A percentile compares a stretch with the other conserved stretches of the same genome.
Evolutionary conservation across 1,140 invertebrate species (phyloP).

Genomic region (Drosophila jambulina): DNA sequence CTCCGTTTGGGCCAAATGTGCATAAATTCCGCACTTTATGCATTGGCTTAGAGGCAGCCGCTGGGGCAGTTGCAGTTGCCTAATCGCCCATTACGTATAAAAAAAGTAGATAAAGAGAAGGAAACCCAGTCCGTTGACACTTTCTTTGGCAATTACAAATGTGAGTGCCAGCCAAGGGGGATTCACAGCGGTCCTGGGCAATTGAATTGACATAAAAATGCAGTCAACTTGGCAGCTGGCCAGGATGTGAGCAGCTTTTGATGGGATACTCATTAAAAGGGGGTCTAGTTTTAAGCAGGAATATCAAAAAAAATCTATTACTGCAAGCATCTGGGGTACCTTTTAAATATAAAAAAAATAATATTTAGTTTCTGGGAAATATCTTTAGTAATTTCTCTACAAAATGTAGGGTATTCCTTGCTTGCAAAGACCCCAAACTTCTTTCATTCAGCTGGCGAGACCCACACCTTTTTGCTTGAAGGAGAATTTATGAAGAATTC

Average conservation of each 20-base stretch:
- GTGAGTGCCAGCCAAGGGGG: conserved; percentile 15
- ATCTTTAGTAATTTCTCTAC: background rate
- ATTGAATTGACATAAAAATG: conserved; percentile 53
- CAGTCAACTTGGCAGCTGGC: conserved; percentile 31
- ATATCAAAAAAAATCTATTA: background rate
- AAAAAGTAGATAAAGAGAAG: conserved; percentile 12
- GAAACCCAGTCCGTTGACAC: conserved; percentile 62
- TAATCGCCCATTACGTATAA: conserved; percentile 64
- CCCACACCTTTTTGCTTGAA: conserved; percentile 27
- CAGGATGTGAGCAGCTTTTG: conserved; percentile 4
- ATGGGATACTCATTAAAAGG: background rate
- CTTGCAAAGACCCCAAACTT: background rate
- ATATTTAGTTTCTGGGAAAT: accelerated
- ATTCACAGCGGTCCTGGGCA: conserved; percentile 22
- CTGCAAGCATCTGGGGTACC: too few relatives aligned
- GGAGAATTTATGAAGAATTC: conserved; percentile 47
- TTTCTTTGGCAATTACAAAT: conserved; percentile 66
- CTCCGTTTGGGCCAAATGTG: conserved; percentile 54
- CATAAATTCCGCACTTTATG: conserved; percentile 82
- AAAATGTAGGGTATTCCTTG: conserved; percentile 1
- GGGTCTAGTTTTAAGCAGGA: background rate
- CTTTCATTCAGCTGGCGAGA: background rate
- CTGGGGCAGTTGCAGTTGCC: conserved; percentile 31
- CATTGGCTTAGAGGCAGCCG: conserved; percentile 36
- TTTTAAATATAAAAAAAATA: background rate